Evolutionary conservation across 2,113 vertebrate genomes (phyloP).

Genomic region (Nycticebus coucang): DNA sequence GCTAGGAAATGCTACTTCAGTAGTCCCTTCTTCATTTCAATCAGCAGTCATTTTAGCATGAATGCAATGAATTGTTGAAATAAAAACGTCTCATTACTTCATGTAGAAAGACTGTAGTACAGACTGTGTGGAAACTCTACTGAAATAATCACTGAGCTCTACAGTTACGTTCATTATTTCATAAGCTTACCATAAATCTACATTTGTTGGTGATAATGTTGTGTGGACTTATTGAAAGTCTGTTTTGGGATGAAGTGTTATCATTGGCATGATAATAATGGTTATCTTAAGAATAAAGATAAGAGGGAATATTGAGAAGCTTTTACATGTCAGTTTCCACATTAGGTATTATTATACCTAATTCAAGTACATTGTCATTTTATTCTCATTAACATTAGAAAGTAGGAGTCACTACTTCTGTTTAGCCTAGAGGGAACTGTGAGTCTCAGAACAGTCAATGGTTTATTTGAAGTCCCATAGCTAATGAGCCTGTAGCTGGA

Average conservation of each 20-base stretch:
- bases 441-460: not conserved
- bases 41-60: not conserved
- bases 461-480: not conserved
- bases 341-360: not conserved
- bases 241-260: not conserved
- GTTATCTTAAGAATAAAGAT: not conserved
- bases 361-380: not conserved
- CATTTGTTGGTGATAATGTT: not conserved
- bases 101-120: not conserved
- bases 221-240: not conserved
- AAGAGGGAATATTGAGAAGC: not conserved
- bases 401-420: not conserved
- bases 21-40: not conserved
- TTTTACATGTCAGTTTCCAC: not conserved
- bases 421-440: not conserved
- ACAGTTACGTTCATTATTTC: slow-evolving; percentile 30
- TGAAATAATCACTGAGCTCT: not conserved
- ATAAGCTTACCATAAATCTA: not conserved
- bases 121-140: not conserved
- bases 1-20: not conserved
- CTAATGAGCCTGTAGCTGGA: accelerated
- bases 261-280: not conserved
- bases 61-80: slow-evolving; percentile 3
- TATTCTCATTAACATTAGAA: not conserved
- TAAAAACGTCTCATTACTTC: not conserved